Conservation (phyloP, 2,797 vertebrate species). For the Gallinago solitaria region DNA sequence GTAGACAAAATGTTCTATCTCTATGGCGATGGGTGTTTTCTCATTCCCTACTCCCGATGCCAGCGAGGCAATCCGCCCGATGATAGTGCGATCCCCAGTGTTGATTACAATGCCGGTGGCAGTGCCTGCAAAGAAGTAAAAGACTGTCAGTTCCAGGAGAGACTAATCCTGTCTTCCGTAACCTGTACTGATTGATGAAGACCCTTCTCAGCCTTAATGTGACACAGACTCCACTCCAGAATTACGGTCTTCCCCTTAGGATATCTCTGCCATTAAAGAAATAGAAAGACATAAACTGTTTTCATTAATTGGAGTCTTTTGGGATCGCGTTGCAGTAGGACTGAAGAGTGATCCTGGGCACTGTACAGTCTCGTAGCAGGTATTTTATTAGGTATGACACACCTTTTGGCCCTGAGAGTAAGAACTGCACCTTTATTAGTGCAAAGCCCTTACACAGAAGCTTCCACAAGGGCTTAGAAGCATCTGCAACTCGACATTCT, state of each 20-base stretch:
- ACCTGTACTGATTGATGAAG: background rate
- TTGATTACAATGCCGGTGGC: constrained; percentile 81
- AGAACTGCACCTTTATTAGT: background rate
- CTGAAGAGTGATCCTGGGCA: background rate
- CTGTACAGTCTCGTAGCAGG: background rate
- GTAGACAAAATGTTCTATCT: constrained; percentile 83
- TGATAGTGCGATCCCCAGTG: constrained; percentile 80
- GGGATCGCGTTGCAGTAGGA: background rate
- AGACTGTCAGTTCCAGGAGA: background rate
- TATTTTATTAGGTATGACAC: background rate
- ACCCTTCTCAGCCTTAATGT: background rate
- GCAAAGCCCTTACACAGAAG: background rate
- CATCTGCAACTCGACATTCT: background rate
- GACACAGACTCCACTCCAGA: background rate
- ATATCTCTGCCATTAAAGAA: no score
- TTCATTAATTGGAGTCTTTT: background rate
- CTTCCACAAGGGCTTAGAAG: background rate
- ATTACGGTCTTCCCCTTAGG: background rate
- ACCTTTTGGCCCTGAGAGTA: background rate
- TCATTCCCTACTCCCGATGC: constrained; percentile 78
- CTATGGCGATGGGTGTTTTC: constrained; percentile 81
- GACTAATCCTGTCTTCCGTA: background rate
- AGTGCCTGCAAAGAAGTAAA: constrained; percentile 65
- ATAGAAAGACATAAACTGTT: background rate
- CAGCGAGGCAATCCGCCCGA: constrained; percentile 80